Percentiles rank a stretch among this genome's conserved stretches.
phyloP scores from a whole-genome alignment of 2,888 invertebrate genomes.

The Sarcophaga rosellei region DNA sequence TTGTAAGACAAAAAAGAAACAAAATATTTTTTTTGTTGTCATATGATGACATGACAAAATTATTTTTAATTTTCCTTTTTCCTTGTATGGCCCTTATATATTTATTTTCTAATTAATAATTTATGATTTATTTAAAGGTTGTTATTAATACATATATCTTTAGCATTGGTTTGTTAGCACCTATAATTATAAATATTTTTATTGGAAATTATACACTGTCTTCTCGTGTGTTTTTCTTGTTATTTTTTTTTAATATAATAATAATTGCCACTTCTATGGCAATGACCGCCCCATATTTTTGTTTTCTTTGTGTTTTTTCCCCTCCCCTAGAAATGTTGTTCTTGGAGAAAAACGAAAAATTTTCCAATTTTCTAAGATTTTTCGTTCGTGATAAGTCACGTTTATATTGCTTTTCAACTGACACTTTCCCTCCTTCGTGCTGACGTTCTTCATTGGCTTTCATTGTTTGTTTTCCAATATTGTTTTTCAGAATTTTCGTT shows the following conservation, averaged over 20 bases:
- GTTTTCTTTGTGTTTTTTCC: background rate
- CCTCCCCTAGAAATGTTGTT: background rate
- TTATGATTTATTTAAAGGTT: background rate
- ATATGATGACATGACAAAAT: background rate
- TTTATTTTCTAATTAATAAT: background rate
- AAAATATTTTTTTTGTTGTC: background rate
- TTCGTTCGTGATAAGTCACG: slow-evolving; percentile 62
- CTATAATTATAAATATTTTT: background rate
- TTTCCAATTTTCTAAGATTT: slow-evolving; percentile 35
- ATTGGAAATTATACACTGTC: background rate
- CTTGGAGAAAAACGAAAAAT: too few species aligned
- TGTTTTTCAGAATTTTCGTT: slow-evolving; percentile 22
- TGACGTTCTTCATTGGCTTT: slow-evolving; percentile 23
- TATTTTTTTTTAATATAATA: slow-evolving; percentile 3
- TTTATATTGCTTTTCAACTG: slow-evolving; percentile 28
- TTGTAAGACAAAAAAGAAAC: background rate
- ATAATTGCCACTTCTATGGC: slow-evolving; percentile 34
- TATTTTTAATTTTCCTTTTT: background rate
- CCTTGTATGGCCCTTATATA: background rate
- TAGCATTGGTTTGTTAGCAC: slow-evolving; percentile 2
- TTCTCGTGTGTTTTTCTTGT: background rate
- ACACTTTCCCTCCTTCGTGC: slow-evolving; percentile 20
- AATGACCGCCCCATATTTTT: slow-evolving; percentile 6
- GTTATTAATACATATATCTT: background rate
- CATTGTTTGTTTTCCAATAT: background rate